Base-by-base conservation (phyloP, 1,140 invertebrate species). In the Hyles vespertilio region DNA sequence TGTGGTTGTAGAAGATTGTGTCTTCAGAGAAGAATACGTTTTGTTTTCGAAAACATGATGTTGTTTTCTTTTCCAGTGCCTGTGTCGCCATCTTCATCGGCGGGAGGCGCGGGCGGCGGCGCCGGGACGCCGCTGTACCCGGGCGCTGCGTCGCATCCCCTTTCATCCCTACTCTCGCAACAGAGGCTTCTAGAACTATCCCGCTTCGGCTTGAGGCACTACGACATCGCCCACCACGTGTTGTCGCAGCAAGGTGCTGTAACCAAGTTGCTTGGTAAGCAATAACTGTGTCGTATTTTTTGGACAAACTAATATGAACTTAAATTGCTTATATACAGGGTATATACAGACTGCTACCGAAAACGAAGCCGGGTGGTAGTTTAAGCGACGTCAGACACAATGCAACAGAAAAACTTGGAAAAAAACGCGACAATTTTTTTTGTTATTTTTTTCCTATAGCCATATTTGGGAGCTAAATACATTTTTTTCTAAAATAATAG, bases 241-340 rank as follows among this genome's bases (percentile, higher is more conserved):
- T 91, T 96, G 11, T 94, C 95, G 5, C 96, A 96, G 73, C 96
- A 98, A 89, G 96, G 96, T 62, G 96, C 96, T 77, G 96, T 98
- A 65, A 96, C 95, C 66, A 97, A 98, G 90, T 92, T 98, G 72
- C 86, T 96, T 65, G 94, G 95, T 95, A 90, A 94, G 93, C 66
- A 66, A 40, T 40, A 5, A 8, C 36, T 5, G 5, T 40, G 8
- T 40, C 8, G 36, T 40, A 40, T 40, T 5, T 40, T 5, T 40
- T 40, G 36, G 0, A 1, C 36, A 40, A 40, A 1, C 1, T 2
- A 40, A 40, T 8, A 40, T 40, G 22, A 22, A 22, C 22, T 22
- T 22, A 1, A 22, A 22, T 22, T 22, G 22, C 22, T 22, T 22
- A 22, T 22, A n/a, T n/a, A n/a, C n/a, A n/a, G n/a, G n/a, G n/a